Percentiles rank a stretch among this genome's conserved stretches.
Conservation (phyloP, 2,888 invertebrate genomes). For the Folsomia manolachei region DNA sequence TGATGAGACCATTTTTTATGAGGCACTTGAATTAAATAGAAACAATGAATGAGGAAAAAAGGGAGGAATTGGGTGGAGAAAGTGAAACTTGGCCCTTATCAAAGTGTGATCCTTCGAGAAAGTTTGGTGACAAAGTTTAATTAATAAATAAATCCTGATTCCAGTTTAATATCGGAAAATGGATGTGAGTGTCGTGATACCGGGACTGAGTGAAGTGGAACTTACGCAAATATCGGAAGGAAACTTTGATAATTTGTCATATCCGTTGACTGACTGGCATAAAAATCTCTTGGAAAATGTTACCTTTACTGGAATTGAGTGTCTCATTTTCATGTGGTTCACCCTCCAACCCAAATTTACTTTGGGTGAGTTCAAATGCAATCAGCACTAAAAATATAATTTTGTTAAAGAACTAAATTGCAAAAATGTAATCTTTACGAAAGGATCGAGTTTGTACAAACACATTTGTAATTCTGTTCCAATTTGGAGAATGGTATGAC, state of each 20-base stretch:
- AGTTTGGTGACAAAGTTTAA: not conserved
- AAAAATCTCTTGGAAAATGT: slow-evolving; percentile 20
- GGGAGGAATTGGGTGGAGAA: not conserved
- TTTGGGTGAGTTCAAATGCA: slow-evolving; percentile 5
- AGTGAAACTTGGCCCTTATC: not conserved
- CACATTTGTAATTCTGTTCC: no score
- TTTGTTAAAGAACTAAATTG: no score
- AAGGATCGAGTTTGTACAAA: no score
- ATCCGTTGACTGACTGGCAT: slow-evolving; percentile 24
- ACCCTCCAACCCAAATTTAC: not conserved
- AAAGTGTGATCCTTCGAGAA: not conserved
- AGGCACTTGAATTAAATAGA: not conserved
- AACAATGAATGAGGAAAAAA: not conserved
- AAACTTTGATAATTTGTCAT: slow-evolving; percentile 20
- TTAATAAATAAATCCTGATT: not conserved
- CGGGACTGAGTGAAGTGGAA: not conserved
- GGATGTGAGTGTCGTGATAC: not conserved
- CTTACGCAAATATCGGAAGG: slow-evolving; percentile 11
- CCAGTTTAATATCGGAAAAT: not conserved
- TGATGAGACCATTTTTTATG: not conserved
- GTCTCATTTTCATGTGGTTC: slow-evolving; percentile 16
- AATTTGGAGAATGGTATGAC: no score
- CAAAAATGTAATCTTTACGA: no score
- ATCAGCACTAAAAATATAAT: no score
- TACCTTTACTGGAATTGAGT: slow-evolving; percentile 6